These are phyloP conservation scores for Trichechus manatus DNA, from an alignment of 2,113 vertebrate genomes.

Conservation along the genomic window DNA sequence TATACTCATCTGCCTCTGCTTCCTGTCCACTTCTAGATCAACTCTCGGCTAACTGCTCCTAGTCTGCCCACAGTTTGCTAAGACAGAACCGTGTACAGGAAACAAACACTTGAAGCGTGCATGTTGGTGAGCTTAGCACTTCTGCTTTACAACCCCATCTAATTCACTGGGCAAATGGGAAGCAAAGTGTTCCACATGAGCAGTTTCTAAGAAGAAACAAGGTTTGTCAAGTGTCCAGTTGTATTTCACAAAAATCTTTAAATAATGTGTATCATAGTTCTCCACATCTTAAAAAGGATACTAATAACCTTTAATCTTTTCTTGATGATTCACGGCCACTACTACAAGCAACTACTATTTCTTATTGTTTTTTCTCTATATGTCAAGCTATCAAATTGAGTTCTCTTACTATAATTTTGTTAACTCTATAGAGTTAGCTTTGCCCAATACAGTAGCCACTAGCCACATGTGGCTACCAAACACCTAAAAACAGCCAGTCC, in stretches of 20 bases:
- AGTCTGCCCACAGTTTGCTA: neutral
- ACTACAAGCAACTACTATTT: neutral
- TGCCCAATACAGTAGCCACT: neutral
- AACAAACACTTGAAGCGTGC: neutral
- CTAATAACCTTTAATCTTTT: neutral
- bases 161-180: neutral
- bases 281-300: neutral
- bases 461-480: neutral
- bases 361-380: neutral
- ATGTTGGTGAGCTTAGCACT: neutral
- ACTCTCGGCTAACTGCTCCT: neutral
- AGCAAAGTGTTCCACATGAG: neutral
- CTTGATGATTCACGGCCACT: neutral
- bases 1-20: neutral
- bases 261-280: neutral
- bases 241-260: neutral
- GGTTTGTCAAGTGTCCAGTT: neutral
- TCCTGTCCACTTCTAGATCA: neutral
- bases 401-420: neutral
- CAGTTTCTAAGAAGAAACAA: constrained; percentile 2
- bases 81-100: neutral
- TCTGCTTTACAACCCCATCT: neutral
- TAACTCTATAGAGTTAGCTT: neutral
- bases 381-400: neutral
- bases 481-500: neutral